phyloP scores from a whole-genome alignment of 2,113 vertebrate species.

The Ploceus nigricollis region DNA sequence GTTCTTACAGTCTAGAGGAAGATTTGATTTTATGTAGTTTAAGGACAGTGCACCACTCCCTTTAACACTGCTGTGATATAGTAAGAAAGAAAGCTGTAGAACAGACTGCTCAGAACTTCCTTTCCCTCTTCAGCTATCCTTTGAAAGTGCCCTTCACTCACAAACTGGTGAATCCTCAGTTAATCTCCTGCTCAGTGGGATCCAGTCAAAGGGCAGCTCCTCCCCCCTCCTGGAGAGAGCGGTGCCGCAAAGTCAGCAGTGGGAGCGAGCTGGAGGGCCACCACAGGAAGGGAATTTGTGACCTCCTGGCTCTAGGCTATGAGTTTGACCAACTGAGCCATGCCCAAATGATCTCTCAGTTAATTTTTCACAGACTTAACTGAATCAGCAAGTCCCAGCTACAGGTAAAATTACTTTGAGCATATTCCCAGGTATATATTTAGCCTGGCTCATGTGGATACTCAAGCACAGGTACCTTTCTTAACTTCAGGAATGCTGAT shows the following conservation, averaged over 20 bases:
- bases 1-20: background rate
- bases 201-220: background rate
- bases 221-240: background rate
- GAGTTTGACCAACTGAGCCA: background rate
- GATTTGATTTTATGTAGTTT: background rate
- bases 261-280: background rate
- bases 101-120: background rate
- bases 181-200: background rate
- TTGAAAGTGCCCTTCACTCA: background rate
- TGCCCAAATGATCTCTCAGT: background rate
- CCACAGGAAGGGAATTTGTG: background rate
- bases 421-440: background rate
- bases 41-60: background rate
- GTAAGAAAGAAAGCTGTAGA: background rate
- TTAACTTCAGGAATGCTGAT: background rate
- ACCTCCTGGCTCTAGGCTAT: background rate
- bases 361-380: conserved; percentile 17
- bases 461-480: background rate
- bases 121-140: background rate
- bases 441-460: background rate
- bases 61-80: background rate
- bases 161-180: background rate
- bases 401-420: background rate
- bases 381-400: background rate
- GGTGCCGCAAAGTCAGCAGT: background rate